Base-by-base conservation (phyloP, 2,888 invertebrate species). In the Drosophila paracracens region DNA sequence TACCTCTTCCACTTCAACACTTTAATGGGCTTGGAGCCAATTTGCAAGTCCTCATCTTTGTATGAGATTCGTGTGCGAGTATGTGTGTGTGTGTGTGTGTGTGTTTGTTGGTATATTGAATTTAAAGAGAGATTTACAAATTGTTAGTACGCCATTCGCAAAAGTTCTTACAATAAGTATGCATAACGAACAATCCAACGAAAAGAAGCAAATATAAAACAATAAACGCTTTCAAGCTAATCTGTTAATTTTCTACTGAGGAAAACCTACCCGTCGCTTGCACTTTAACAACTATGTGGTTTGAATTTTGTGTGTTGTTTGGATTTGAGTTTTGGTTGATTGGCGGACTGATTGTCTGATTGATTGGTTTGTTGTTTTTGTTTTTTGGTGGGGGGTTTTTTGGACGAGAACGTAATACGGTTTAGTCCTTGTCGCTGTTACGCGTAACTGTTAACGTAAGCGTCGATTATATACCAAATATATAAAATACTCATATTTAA, bases 341-440 rank as follows among this genome's bases (percentile, higher is more conserved):
- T 73, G 56, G 21, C 50, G 38, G 51, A 35, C 43, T 54, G 36
- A 36, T 59, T 48, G 58, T 5, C 57, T 62, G 56, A 35, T 70
- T 52, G 48, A 38, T 46, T 46, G 13, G 21, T 16, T 21, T 13
- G 3, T 7, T 43, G 13, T 1, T 46, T 21, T 21, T 7, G 1
- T 43, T 6, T 46, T 69, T 27, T 57, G 53, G 25, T 62, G 63
- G 46, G 51, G 50, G 51, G 43, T 38, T 79, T 67, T 38, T 81
- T 67, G 83, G 70, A 78, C 70, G 90, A 89, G 88, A 83, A 89
- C 91, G 83, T 92, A 92, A 92, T 93, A 93, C 93, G 91, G 92
- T 92, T 92, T 92, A 92, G 92, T 85, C 93, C 91, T 93, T 92
- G 92, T 76, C 92, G 84, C 73, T 80, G 78, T 82, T 73, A 70